A percentile compares a stretch with the other conserved stretches of the same genome.
Conservation (phyloP, 2,797 vertebrate species). For the Rhincodon typus region DNA sequence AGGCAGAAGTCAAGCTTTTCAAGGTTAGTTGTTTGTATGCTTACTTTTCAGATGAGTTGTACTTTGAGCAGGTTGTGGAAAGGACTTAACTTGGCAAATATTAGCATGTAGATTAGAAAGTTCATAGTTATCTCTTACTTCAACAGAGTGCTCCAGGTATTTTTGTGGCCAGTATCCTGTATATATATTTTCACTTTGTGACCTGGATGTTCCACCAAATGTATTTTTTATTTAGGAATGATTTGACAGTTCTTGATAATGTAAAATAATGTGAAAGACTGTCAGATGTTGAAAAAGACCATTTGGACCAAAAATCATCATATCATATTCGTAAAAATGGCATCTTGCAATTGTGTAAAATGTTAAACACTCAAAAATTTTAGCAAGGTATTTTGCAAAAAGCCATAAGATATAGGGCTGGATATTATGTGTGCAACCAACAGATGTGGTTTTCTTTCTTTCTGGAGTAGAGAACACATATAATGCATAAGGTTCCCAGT, state of each 20-base stretch:
- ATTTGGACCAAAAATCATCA: background rate
- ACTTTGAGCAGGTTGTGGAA: background rate
- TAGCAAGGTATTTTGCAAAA: background rate
- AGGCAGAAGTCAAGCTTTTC: conserved; percentile 86
- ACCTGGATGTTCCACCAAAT: conserved; percentile 24
- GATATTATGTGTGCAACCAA: no score
- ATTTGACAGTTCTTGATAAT: background rate
- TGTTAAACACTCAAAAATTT: background rate
- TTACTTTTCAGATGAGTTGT: background rate
- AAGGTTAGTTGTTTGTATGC: conserved; percentile 61
- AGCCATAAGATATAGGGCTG: no score
- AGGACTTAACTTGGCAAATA: background rate
- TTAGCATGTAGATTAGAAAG: background rate
- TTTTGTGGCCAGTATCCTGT: background rate
- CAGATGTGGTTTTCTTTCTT: no score
- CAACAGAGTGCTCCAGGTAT: background rate
- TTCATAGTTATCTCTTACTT: no score
- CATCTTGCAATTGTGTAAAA: background rate
- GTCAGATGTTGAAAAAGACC: background rate
- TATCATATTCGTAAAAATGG: background rate
- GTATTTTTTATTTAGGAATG: background rate
- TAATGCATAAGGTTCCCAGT: no score
- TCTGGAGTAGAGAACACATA: no score
- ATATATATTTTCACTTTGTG: conserved; percentile 24
- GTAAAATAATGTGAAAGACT: background rate